Conservation (phyloP, 2,113 vertebrate species). For the Monarcha castaneiventris region DNA sequence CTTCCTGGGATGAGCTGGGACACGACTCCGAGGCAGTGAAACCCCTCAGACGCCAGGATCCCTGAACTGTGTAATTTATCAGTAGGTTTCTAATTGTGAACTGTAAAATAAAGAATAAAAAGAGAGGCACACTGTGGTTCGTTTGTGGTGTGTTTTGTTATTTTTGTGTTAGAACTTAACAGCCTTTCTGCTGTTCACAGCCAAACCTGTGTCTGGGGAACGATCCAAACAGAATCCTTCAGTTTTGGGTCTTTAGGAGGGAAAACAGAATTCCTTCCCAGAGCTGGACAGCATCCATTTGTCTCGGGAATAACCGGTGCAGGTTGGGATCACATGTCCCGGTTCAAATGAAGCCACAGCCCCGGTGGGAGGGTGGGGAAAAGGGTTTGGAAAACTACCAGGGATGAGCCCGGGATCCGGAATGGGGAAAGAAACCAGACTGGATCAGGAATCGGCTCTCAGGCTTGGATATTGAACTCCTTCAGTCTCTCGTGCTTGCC, state of each 20-base stretch:
- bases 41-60: not conserved
- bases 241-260: not conserved
- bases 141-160: not conserved
- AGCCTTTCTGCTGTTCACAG: not conserved
- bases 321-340: not conserved
- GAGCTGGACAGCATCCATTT: not conserved
- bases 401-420: not conserved
- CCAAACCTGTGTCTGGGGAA: not conserved
- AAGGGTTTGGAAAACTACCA: not conserved
- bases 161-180: not conserved
- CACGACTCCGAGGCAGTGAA: not conserved
- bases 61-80: not conserved
- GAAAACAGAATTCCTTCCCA: not conserved
- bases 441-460: not conserved
- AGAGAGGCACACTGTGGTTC: slow-evolving; percentile 13
- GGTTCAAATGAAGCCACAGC: not conserved
- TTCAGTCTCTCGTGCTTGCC: not conserved
- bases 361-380: not conserved
- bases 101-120: slow-evolving; percentile 59
- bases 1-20: not conserved
- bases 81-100: slow-evolving; percentile 40
- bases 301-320: not conserved
- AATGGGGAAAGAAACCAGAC: not conserved
- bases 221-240: not conserved
- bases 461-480: not conserved